phyloP scores from a whole-genome alignment of 2,113 vertebrate species.

The Atrichornis clamosus region DNA sequence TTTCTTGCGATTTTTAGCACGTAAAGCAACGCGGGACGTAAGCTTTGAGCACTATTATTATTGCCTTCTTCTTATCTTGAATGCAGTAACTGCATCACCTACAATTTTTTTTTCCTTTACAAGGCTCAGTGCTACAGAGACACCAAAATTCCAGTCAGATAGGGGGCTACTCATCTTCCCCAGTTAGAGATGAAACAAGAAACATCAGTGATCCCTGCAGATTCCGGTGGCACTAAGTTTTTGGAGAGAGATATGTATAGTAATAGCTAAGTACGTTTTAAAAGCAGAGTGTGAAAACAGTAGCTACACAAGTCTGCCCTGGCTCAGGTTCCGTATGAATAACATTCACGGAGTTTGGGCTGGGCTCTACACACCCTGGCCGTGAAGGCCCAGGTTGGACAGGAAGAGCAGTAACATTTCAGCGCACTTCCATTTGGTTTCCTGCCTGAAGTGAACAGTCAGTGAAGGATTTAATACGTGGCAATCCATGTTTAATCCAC shows the following conservation, averaged over 20 bases:
- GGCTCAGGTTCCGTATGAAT: background rate
- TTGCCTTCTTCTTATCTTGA: background rate
- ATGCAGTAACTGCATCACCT: background rate
- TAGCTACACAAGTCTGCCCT: fast-evolving
- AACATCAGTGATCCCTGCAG: background rate
- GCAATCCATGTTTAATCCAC: background rate
- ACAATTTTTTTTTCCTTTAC: background rate
- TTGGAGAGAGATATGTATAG: background rate
- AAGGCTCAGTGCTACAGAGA: background rate
- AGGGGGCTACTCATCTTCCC: background rate
- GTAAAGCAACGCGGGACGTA: background rate
- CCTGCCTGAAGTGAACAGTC: fast-evolving
- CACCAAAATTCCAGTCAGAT: background rate
- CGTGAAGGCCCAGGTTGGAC: background rate
- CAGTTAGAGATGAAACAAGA: background rate
- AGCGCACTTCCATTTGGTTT: background rate
- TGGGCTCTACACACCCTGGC: fast-evolving
- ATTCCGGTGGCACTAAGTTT: background rate
- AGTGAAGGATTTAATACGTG: background rate
- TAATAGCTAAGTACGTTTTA: background rate
- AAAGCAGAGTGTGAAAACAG: background rate
- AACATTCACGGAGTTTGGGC: fast-evolving
- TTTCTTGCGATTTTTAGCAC: background rate
- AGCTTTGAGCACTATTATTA: background rate
- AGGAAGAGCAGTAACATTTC: background rate